A percentile compares a stretch with the other conserved stretches of the same genome.
These are phyloP conservation scores for Poeciliopsis paucimaculata DNA, from an alignment of 2,797 vertebrate genomes.

Conservation along the genomic window DNA sequence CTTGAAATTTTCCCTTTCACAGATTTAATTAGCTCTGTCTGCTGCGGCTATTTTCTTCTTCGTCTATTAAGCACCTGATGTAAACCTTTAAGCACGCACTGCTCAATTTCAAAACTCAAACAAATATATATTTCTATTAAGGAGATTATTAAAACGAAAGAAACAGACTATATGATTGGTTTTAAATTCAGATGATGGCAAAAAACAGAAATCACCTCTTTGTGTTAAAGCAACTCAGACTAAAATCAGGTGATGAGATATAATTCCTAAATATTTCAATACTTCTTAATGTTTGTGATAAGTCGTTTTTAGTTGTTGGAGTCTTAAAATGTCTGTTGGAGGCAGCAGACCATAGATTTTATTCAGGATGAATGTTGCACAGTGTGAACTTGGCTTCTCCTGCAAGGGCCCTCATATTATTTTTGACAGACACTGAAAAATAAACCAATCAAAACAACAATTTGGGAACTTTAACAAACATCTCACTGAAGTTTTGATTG, in stretches of 20 bases:
- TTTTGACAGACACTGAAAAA: constrained; percentile 7
- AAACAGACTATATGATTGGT: background rate
- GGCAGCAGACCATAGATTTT: background rate
- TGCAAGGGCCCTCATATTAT: constrained; percentile 6
- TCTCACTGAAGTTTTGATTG: background rate
- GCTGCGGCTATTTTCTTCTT: background rate
- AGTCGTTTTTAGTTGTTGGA: background rate
- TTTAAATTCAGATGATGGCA: background rate
- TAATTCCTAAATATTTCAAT: background rate
- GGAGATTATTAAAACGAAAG: background rate
- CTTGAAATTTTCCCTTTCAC: background rate
- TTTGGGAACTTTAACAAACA: constrained; percentile 4
- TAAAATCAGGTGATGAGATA: background rate
- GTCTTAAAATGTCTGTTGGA: background rate
- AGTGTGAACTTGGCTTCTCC: background rate
- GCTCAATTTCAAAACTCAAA: background rate
- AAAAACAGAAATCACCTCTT: background rate
- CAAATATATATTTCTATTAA: too few relatives aligned
- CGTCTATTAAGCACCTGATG: background rate
- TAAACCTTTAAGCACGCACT: background rate
- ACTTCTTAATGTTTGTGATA: background rate
- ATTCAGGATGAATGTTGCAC: background rate
- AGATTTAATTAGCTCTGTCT: background rate
- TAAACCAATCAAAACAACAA: background rate
- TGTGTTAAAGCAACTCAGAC: background rate